These are phyloP conservation scores for Cheirogaleus major DNA, from an alignment of 2,797 vertebrate species.

Conservation along the genomic window DNA sequence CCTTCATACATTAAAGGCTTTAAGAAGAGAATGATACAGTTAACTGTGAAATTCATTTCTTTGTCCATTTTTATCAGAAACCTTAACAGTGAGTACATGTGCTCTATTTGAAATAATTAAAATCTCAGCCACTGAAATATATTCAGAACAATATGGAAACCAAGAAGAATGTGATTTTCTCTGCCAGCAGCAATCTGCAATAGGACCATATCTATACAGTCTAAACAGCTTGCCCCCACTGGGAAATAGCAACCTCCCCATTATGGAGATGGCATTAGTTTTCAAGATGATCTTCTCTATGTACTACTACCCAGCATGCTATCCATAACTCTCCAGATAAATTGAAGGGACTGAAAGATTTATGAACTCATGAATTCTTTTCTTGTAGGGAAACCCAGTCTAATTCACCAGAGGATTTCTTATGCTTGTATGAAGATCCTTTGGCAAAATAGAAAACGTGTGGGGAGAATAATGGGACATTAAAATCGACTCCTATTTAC, in stretches of 20 bases:
- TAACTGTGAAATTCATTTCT: background rate
- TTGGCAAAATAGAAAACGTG: slow-evolving; percentile 58
- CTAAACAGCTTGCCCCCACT: slow-evolving; percentile 44
- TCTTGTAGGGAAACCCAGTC: slow-evolving; percentile 25
- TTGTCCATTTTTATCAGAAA: slow-evolving; percentile 53
- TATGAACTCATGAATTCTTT: slow-evolving; percentile 66
- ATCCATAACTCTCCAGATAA: slow-evolving; percentile 66
- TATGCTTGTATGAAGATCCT: slow-evolving; percentile 16
- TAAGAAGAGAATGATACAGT: background rate
- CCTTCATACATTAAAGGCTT: background rate
- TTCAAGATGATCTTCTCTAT: slow-evolving; percentile 65
- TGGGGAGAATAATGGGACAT: slow-evolving; percentile 51
- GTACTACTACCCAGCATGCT: slow-evolving; percentile 51
- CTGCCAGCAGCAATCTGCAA: background rate
- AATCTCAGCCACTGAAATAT: slow-evolving; percentile 30
- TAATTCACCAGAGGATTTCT: slow-evolving; percentile 57
- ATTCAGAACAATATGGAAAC: slow-evolving; percentile 49
- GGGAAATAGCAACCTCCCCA: slow-evolving; percentile 65
- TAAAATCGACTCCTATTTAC: slow-evolving; percentile 36
- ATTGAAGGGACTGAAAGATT: slow-evolving; percentile 64
- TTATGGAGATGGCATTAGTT: slow-evolving; percentile 68
- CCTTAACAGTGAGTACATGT: background rate
- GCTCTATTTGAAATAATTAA: slow-evolving; percentile 46
- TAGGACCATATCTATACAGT: background rate
- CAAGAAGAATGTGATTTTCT: slow-evolving; percentile 38